These are phyloP conservation scores for Anoplius nigerrimus DNA, from an alignment of 2,888 invertebrate species.

Conservation along the genomic window DNA sequence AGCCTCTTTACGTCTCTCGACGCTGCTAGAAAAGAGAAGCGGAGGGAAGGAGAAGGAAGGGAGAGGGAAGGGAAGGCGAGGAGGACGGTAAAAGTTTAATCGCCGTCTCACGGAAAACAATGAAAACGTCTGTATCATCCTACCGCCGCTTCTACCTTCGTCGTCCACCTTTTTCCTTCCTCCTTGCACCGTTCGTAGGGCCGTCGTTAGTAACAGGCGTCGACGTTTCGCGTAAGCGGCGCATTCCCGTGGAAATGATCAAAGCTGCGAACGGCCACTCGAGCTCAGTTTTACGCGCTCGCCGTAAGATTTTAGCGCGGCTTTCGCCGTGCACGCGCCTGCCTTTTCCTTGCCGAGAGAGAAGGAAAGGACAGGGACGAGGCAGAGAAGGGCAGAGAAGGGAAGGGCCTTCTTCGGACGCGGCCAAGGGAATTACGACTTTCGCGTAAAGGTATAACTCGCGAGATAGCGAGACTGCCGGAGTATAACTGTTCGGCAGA, in stretches of 20 bases:
- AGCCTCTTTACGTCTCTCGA: constrained; percentile 6
- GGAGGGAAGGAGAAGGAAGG: background rate
- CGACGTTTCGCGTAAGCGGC: background rate
- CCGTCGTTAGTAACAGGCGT: background rate
- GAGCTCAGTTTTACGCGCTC: constrained; percentile 12
- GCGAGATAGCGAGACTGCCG: constrained; percentile 4
- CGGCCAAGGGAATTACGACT: constrained; percentile 16
- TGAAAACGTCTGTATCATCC: too few relatives aligned
- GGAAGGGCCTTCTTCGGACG: too few relatives aligned
- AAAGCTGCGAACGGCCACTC: constrained; percentile 9
- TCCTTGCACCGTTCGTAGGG: background rate
- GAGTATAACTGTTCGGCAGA: too few relatives aligned
- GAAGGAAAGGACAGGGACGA: too few relatives aligned
- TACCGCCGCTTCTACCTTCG: background rate
- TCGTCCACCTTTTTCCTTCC: background rate
- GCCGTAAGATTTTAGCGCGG: constrained; percentile 22
- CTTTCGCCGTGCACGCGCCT: background rate
- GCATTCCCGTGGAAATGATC: constrained; percentile 9
- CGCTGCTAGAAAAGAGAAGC: background rate
- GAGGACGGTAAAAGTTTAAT: background rate
- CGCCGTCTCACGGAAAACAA: too few relatives aligned
- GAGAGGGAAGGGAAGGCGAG: background rate
- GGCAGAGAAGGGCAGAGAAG: too few relatives aligned
- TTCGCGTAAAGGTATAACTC: constrained; percentile 8
- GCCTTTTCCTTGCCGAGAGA: too few relatives aligned